phyloP scores from a whole-genome alignment of 2,888 invertebrate genomes.

The Latheticus oryzae region DNA sequence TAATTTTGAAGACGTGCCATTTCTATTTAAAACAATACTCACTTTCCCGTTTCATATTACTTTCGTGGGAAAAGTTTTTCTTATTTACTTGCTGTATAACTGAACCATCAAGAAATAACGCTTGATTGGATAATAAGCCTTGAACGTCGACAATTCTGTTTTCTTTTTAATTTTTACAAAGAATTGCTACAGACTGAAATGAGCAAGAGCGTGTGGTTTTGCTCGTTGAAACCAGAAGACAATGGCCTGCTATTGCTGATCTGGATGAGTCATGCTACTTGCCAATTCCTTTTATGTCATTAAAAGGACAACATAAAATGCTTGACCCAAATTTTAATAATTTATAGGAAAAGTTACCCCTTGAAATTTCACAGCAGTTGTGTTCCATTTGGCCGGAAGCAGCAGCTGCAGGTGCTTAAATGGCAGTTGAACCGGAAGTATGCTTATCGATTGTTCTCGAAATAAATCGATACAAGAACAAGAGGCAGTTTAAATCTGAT shows the following conservation, averaged over 20 bases:
- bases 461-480: conserved; percentile 5
- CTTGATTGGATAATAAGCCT: conserved; percentile 25
- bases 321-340: conserved; percentile 40
- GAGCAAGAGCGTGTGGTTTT: conserved; percentile 26
- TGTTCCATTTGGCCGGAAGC: conserved; percentile 7
- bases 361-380: no score
- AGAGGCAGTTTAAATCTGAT: conserved; percentile 2
- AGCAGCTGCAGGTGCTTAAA: conserved; percentile 3
- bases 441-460: conserved; percentile 5
- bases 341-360: conserved; percentile 3
- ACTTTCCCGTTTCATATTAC: conserved; percentile 24
- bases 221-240: conserved; percentile 35
- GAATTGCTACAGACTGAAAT: conserved; percentile 13
- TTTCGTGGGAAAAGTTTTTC: conserved; percentile 32
- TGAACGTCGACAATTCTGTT: conserved; percentile 10
- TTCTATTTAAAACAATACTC: conserved; percentile 20
- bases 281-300: conserved; percentile 37
- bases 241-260: conserved; percentile 38
- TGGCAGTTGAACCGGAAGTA: conserved; percentile 5
- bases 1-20: conserved; percentile 9
- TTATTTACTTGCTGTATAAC: conserved; percentile 10
- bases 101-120: conserved; percentile 22
- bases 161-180: conserved; percentile 19
- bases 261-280: conserved; percentile 36
- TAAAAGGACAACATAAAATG: conserved; percentile 40